Evolutionary conservation across 2,797 vertebrate species (phyloP), one percentile per base, ranked within the genome.

Genomic region (Naso thynnoides): DNA sequence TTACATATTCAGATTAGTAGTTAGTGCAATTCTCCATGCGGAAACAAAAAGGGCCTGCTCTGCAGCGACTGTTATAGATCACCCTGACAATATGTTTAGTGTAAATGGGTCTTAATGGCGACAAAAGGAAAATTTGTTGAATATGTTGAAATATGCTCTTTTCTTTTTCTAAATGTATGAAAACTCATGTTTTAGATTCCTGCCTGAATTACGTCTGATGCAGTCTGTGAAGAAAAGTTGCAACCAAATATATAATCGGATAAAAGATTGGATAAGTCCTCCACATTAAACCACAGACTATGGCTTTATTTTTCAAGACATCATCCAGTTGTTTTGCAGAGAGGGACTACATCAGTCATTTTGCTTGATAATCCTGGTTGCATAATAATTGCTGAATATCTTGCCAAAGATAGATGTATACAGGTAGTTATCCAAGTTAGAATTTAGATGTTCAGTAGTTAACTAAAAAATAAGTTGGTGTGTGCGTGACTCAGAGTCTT

Each of bases 1-100:
- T 91, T 92, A 87, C 89, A 90, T 93, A 91, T 89, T 91, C 88
- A 87, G 91, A 90, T 85, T 85, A 73, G 85, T 89, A 85, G 85
- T 91, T 89, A 88, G 81, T 70, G 83, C 82, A 84, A 83, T 90
- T 87, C 71, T 83, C 83, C 75, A 74, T 64, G 78, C 87, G 84
- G 85, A 94, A 93, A 92, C 85, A 90, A 86, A 83, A 58, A 82
- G 62, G 41, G 45, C 70, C 78, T 76, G 76, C 77, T 79, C 67
- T 68, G 50, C 44, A 65, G 71, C 27, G 13, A 74, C 73, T 60
- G 66, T 65, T 88, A 91, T 92, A 80, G 67, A 92, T 91, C 83
- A 89, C 70, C 42, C 65, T 89, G 87, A 92, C 86, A 86, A 79
- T 71, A 50, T 15, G 15, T 73, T 81, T 57, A n/a, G 50, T 53